Percentiles rank a stretch among this genome's conserved stretches.
Evolutionary conservation across 2,888 invertebrate species (phyloP).

Genomic region (Rhorus exstirpatorius): DNA sequence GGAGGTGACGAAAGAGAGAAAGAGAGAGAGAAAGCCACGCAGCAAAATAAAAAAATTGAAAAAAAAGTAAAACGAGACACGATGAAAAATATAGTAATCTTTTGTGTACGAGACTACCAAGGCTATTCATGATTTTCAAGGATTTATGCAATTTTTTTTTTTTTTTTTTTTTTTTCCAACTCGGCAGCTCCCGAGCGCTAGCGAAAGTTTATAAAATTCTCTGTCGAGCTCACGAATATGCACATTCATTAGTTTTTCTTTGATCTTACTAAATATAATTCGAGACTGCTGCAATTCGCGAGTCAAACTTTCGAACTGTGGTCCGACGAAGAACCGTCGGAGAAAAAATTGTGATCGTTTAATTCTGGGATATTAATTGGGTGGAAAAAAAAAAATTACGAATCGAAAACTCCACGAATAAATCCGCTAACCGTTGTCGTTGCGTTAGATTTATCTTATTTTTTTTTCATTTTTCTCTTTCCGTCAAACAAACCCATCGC

Average conservation of each 20-base stretch:
- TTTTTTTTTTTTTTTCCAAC: slow-evolving; percentile 2
- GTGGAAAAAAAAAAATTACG: slow-evolving; percentile 7
- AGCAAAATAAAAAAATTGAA: not conserved
- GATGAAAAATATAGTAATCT: slow-evolving; percentile 50
- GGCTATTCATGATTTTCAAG: slow-evolving; percentile 47
- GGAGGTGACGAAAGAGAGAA: slow-evolving; percentile 11
- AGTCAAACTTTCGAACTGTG: slow-evolving; percentile 61
- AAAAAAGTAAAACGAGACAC: slow-evolving; percentile 30
- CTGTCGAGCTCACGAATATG: not conserved
- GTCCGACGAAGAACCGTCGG: slow-evolving; percentile 10
- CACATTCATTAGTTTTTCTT: slow-evolving; percentile 11
- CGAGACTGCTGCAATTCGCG: slow-evolving; percentile 21
- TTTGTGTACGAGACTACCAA: slow-evolving; percentile 54
- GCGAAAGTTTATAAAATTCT: slow-evolving; percentile 4
- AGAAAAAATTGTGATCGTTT: slow-evolving; percentile 40
- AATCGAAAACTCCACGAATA: slow-evolving; percentile 26
- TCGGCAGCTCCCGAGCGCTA: not conserved
- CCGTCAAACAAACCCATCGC: slow-evolving; percentile 9
- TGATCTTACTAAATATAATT: not conserved
- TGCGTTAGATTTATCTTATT: slow-evolving; percentile 31
- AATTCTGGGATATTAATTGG: slow-evolving; percentile 2
- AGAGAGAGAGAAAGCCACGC: slow-evolving; percentile 2
- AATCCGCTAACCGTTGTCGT: slow-evolving; percentile 18
- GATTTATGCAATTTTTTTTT: slow-evolving; percentile 49
- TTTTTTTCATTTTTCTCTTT: slow-evolving; percentile 11